phyloP scores from a whole-genome alignment of 1,140 invertebrate genomes.

The Trichonephila inaurata region DNA sequence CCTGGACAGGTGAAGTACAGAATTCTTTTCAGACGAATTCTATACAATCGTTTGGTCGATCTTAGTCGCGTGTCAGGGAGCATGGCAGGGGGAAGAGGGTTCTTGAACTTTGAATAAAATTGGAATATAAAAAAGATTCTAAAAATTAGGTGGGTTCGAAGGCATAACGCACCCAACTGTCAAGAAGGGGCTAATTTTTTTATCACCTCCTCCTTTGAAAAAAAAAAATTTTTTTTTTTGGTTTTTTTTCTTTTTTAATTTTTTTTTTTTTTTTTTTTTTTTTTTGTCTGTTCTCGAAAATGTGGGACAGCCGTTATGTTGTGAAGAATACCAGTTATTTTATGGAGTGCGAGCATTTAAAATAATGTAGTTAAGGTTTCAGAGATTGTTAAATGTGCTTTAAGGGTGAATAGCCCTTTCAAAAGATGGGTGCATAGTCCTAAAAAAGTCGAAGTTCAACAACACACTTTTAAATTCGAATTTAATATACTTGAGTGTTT shows the following conservation, averaged over 20 bases:
- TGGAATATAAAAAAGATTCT: constrained; percentile 30
- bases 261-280: neutral
- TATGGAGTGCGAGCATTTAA: constrained; percentile 64
- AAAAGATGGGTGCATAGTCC: neutral
- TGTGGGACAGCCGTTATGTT: constrained; percentile 65
- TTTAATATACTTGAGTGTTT: neutral
- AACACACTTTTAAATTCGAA: neutral
- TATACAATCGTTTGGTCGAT: constrained; percentile 30
- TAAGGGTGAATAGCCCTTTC: constrained; percentile 5
- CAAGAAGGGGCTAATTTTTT: constrained; percentile 36
- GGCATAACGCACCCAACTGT: constrained; percentile 22
- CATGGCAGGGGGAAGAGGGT: neutral
- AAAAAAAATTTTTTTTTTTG: neutral
- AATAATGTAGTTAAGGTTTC: constrained; percentile 56
- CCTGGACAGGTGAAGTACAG: constrained; percentile 67
- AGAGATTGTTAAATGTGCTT: constrained; percentile 1
- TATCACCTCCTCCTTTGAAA: neutral
- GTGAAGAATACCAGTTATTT: constrained; percentile 3
- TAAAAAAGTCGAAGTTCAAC: neutral
- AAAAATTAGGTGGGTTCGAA: constrained; percentile 68
- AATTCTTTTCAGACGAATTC: constrained; percentile 44
- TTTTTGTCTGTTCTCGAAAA: constrained; percentile 11
- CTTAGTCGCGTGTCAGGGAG: constrained; percentile 58
- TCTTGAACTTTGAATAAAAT: constrained; percentile 60
- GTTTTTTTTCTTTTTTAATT: no score